Percentiles rank a stretch among this genome's conserved stretches.
Conservation (phyloP, 2,113 vertebrate genomes). For the Nettapus auritus region DNA sequence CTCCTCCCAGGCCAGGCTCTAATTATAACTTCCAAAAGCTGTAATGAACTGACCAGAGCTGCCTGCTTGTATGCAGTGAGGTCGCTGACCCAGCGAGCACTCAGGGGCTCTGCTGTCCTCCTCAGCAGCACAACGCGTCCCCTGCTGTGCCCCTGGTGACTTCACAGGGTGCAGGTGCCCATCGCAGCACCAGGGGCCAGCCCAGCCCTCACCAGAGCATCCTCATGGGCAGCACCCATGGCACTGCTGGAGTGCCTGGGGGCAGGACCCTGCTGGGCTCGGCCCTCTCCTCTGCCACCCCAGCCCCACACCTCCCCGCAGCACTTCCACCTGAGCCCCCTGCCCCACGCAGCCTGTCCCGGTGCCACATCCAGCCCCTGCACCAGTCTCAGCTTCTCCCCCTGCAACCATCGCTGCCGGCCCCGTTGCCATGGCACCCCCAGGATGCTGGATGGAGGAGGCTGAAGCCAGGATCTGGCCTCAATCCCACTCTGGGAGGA, state of each 20-base stretch:
- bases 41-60: accelerated
- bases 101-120: accelerated
- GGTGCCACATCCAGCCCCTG: neutral
- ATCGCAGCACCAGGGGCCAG: too few relatives aligned
- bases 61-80: neutral
- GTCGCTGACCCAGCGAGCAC: neutral
- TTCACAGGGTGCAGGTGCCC: too few relatives aligned
- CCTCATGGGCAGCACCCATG: too few relatives aligned
- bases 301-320: neutral
- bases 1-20: neutral
- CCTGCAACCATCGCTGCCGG: neutral
- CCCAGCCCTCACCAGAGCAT: too few relatives aligned
- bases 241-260: too few relatives aligned
- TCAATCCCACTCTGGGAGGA: neutral
- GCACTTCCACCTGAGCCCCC: neutral
- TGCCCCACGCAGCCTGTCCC: neutral
- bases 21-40: neutral
- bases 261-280: too few relatives aligned
- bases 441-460: neutral
- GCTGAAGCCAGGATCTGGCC: neutral
- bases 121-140: neutral
- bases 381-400: neutral
- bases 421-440: conserved; percentile 37
- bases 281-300: too few relatives aligned
- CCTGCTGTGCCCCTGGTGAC: too few relatives aligned